These are phyloP conservation scores for Mus spicilegus DNA, from an alignment of 2,113 vertebrate genomes.

Conservation along the genomic window DNA sequence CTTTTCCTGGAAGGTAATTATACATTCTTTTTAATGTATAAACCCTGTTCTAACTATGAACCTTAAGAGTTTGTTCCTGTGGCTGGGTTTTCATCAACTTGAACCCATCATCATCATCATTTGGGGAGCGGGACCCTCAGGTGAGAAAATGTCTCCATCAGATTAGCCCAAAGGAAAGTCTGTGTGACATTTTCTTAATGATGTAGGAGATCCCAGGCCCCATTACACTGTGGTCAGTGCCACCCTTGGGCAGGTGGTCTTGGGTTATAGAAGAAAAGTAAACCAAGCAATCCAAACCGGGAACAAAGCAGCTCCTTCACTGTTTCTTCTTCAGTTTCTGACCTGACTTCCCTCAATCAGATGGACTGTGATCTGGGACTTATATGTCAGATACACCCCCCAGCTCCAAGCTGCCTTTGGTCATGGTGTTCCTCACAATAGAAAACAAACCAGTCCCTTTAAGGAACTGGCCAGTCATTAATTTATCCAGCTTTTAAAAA, in stretches of 20 bases:
- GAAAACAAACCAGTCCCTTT: neutral
- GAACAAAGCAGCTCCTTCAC: neutral
- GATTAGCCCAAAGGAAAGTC: neutral
- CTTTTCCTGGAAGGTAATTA: neutral
- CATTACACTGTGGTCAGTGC: neutral
- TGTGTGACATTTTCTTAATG: neutral
- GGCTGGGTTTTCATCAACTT: neutral
- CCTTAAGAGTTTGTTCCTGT: neutral
- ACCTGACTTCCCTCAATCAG: neutral
- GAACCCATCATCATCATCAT: neutral
- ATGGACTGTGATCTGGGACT: neutral
- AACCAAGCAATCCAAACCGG: neutral
- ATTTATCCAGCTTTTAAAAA: neutral
- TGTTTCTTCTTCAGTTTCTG: neutral
- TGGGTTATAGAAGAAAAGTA: neutral
- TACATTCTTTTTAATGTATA: neutral
- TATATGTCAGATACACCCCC: neutral
- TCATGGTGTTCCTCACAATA: neutral
- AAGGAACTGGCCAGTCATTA: neutral
- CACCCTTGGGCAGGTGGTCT: neutral
- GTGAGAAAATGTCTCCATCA: neutral
- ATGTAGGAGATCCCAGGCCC: neutral
- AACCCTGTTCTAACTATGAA: neutral
- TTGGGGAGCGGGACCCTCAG: neutral
- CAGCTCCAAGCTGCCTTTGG: neutral